Evolutionary conservation across 2,113 vertebrate species (phyloP).

Genomic region (Myanophis thanlyinensis): DNA sequence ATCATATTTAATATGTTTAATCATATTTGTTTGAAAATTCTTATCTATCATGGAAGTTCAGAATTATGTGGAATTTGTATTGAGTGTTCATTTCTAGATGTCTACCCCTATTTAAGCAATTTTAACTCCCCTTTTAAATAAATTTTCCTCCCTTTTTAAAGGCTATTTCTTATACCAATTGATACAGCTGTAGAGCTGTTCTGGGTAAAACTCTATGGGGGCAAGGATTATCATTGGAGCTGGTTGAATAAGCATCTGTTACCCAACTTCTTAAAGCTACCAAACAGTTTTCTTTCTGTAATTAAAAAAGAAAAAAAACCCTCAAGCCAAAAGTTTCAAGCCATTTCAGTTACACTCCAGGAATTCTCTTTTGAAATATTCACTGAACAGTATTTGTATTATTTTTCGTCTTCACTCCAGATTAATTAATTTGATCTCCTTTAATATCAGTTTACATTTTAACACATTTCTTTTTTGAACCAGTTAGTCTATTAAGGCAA

Average conservation of each 20-base stretch:
- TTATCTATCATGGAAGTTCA: not conserved
- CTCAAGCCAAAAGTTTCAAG: not conserved
- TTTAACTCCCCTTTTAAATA: not conserved
- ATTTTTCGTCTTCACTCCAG: constrained; percentile 25
- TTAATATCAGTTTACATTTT: constrained; percentile 27
- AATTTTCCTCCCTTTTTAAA: not conserved
- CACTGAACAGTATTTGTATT: constrained; percentile 24
- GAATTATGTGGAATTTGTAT: not conserved
- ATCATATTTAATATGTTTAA: not conserved
- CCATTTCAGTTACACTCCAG: not conserved
- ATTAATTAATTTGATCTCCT: constrained; percentile 35
- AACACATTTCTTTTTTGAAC: not conserved
- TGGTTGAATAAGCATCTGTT: constrained; percentile 22
- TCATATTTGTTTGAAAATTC: not conserved
- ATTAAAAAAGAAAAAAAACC: constrained; percentile 46
- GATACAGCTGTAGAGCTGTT: constrained; percentile 4
- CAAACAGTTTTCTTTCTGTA: constrained; percentile 11
- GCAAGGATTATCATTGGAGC: not conserved
- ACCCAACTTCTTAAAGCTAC: constrained; percentile 27
- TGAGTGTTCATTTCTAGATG: constrained; percentile 2
- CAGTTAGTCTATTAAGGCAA: not conserved
- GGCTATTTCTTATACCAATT: constrained; percentile 7
- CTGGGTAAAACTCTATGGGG: constrained; percentile 6
- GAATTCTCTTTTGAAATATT: constrained; percentile 1
- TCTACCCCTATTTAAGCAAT: not conserved